Conservation (phyloP, 2,888 invertebrate genomes). For the Drosophila histrio region DNA sequence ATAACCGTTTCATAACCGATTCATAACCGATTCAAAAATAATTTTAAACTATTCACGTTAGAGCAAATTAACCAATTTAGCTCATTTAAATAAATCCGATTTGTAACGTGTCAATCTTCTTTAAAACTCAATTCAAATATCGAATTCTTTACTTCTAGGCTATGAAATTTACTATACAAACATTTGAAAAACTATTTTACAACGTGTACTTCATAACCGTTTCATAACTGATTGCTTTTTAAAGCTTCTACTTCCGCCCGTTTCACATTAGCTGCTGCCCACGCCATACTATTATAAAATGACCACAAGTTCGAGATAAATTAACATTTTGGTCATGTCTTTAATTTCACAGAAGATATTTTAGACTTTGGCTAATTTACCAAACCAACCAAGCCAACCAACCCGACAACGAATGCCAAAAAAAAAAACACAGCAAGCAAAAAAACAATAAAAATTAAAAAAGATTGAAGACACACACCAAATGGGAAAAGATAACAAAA, state of each 20-base stretch:
- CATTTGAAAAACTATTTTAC: background rate
- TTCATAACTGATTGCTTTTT: conserved; percentile 28
- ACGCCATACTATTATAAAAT: background rate
- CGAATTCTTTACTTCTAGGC: too few relatives aligned
- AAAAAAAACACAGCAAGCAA: conserved; percentile 5
- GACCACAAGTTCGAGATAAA: conserved; percentile 10
- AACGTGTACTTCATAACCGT: background rate
- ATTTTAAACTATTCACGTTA: background rate
- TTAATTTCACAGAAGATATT: conserved; percentile 52
- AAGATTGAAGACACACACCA: conserved; percentile 58
- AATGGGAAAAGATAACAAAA: conserved; percentile 58
- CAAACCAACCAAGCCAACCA: conserved; percentile 38
- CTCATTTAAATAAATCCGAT: background rate
- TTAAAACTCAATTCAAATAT: too few relatives aligned
- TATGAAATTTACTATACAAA: too few relatives aligned
- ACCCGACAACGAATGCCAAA: conserved; percentile 50
- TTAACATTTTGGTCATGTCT: conserved; percentile 35
- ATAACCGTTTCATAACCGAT: too few relatives aligned
- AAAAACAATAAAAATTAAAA: conserved; percentile 54
- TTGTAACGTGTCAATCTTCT: too few relatives aligned
- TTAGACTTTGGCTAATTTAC: conserved; percentile 64
- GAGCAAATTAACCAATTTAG: background rate
- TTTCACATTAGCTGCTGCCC: background rate
- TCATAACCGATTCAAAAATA: too few relatives aligned
- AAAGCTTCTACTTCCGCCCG: background rate